Base-by-base conservation (phyloP, 2,888 invertebrate species). In the Colletes collaris region DNA sequence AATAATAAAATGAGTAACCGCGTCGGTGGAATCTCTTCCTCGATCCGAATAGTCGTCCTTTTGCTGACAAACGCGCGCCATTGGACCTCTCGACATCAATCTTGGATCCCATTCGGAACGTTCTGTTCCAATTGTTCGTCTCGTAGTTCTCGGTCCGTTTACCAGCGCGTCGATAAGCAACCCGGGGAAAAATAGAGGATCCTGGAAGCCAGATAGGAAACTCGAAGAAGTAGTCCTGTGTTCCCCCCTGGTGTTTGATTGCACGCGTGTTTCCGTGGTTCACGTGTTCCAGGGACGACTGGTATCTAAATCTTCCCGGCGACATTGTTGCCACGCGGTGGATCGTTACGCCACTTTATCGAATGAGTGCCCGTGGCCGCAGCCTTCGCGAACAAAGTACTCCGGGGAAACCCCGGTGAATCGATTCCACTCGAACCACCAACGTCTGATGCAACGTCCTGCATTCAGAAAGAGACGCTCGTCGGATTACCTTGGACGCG, bases 381-480 rank as follows among this genome's bases (percentile, higher is more conserved):
- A 35, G 49, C 69, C 59, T 68, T 68, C 50, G 27, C 50, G 72
- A 73, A 70, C 73, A 67, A 77, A 81, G 69, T 46, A 58, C 35
- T 44, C 35, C 44, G 49, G 56, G 16, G 49, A 13, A 27, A 27
- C 27, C 27, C 27, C 62, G 59, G 76, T 79, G 65, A 79, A 82
- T 82, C 81, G 81, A 81, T 82, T 77, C 56, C 65, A 62, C 53
- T 50, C 55, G 59, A 68, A 68, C 13, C 16, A 1, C 16, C 19
- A 35, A 46, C 56, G 49, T 66, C 66, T 46, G 56, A 66, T 56
- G 56, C 49, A 66, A 55, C 46, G n/a, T 46, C 7, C 44, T 46
- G 46, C 46, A 66, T 56, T 55, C 6, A 16, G 35, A 66, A 56
- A 66, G 46, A 56, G 46, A 46, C 35, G 16, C 11, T 13, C 60